Percentiles rank a stretch among this genome's conserved stretches.
These are phyloP conservation scores for Siphamia tubifer DNA, from an alignment of 2,113 vertebrate genomes.

Conservation along the genomic window DNA sequence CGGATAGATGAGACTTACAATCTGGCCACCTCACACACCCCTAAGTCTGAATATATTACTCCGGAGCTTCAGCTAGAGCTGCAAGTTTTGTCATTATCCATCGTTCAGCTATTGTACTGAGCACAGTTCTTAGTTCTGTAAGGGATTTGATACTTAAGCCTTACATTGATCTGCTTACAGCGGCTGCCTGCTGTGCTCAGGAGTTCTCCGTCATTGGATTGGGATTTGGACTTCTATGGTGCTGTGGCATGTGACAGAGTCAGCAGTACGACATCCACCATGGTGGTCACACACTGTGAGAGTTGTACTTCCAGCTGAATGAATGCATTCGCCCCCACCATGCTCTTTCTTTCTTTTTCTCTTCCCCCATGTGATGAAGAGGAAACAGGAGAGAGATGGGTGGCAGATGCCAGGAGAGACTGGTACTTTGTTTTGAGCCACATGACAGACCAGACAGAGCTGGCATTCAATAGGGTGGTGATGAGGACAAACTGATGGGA, in stretches of 20 bases:
- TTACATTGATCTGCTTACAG: conserved; percentile 57
- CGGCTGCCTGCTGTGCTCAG: conserved; percentile 5
- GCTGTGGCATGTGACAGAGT: conserved; percentile 51
- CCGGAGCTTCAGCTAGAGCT: not conserved
- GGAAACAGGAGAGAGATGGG: conserved; percentile 43
- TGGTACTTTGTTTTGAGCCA: conserved; percentile 56
- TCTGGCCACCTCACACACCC: not conserved
- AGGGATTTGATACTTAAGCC: conserved; percentile 45
- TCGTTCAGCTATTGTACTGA: conserved; percentile 2
- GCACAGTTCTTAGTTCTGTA: conserved; percentile 21
- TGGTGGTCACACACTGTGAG: conserved; percentile 44
- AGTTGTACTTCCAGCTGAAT: conserved; percentile 48
- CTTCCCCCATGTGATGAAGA: conserved; percentile 55
- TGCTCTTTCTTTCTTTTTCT: conserved; percentile 28
- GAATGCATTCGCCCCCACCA: conserved; percentile 27
- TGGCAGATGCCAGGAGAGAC: conserved; percentile 40
- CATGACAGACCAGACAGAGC: conserved; percentile 58
- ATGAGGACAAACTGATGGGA: not conserved
- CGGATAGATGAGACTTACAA: not conserved
- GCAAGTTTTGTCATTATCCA: conserved; percentile 15
- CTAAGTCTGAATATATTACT: not conserved
- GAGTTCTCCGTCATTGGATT: conserved; percentile 33
- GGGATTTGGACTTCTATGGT: conserved; percentile 39
- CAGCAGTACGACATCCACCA: conserved; percentile 48
- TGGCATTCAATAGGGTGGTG: conserved; percentile 40